phyloP scores from a whole-genome alignment of 1,140 invertebrate species.

The Drosophila aff. region DNA sequence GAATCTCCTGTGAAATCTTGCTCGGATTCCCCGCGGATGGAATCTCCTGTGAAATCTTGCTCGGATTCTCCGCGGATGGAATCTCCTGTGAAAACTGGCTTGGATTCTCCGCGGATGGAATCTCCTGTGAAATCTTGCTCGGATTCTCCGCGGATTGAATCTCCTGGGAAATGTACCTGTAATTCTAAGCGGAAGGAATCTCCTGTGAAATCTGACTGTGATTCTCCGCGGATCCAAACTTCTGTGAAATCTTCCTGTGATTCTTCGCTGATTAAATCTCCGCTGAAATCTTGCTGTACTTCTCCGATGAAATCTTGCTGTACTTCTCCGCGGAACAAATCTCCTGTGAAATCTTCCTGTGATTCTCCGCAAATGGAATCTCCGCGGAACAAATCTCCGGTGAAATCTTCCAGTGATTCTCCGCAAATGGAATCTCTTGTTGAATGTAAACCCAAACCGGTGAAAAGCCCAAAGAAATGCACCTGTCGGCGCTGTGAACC shows the following conservation, averaged over 20 bases:
- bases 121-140: neutral
- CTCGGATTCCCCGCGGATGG: neutral
- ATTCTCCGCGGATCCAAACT: neutral
- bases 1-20: neutral
- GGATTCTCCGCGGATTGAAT: no score
- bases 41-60: neutral
- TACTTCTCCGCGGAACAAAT: neutral
- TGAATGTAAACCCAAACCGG: no score
- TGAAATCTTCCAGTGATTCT: neutral
- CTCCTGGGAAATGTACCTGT: no score
- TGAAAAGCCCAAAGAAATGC: no score
- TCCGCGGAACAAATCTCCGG: neutral
- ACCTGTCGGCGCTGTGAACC: no score
- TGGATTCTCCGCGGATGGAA: neutral
- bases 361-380: neutral
- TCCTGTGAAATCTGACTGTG: neutral
- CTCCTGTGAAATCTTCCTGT: neutral
- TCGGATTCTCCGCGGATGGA: neutral
- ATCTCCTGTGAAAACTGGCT: neutral
- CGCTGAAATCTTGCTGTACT: fast-evolving
- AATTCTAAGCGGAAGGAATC: neutral
- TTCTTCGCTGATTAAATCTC: neutral
- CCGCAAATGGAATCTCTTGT: neutral
- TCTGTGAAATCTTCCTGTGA: fast-evolving
- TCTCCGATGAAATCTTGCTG: neutral